Evolutionary conservation across 2,797 vertebrate species (phyloP), one percentile per base, ranked within the genome.

Genomic region (Psittacula derbiana): DNA sequence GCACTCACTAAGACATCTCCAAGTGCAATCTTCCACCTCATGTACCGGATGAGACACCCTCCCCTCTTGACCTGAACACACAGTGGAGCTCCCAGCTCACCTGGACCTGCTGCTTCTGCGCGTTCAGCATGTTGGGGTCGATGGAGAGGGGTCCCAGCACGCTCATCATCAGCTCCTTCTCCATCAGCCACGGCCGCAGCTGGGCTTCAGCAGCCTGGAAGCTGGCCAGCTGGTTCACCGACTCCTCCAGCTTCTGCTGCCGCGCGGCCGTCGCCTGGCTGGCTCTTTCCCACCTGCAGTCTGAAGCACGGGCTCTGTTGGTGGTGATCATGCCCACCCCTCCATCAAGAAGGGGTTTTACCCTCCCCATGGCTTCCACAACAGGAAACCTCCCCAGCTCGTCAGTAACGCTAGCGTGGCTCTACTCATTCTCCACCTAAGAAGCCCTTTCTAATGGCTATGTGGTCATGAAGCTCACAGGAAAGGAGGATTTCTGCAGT

Each of bases 101-200:
- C 99, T 99, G 99, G 27, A 98, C 99, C 98, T 99, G 99, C 80
- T 99, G 99, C 92, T 99, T 99, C 97, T 99, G 99, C 1, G 99
- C 99, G 28, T 97, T 99, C 91, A 99, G 98, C 99, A 99, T 99
- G 98, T 99, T 99, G 12, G 99, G 99, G 96, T 99, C 99, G 76
- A 99, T 99, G 95, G 99, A 99, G 52, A 99, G 98, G 2, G 99
- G 99, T 5, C 99, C 99, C 81, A 99, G 97, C 73, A 99, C 99
- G 1, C 99, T 99, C 99, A 99, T 99, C 99, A 99, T 99, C 95
- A 99, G 98, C 97, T 99, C 99, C 97, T 99, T 99, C 97, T 99
- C 99, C 96, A 97, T 97, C 25, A 99, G 98, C 99, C 99, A 99
- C 3, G 99, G 99, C 28, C 98, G 98, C 89, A 99, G 98, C 97